Percentiles rank a stretch among this genome's conserved stretches.
Evolutionary conservation across 2,797 vertebrate species (phyloP).

Genomic region (Meriones psammophilus): DNA sequence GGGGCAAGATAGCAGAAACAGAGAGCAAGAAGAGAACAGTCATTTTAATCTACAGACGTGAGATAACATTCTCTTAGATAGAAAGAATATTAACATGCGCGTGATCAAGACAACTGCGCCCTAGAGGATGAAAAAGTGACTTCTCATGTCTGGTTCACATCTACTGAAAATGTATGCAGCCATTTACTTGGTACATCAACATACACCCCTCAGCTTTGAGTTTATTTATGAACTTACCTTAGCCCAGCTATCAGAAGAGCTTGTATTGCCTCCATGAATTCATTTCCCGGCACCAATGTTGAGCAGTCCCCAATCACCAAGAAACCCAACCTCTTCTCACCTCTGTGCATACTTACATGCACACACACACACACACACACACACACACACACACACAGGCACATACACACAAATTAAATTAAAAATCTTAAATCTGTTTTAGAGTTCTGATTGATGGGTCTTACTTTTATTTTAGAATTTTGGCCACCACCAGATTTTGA

Average conservation of each 20-base stretch:
- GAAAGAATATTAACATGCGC: neutral
- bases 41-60: neutral
- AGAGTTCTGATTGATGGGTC: neutral
- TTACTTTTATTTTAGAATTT: conserved; percentile 40
- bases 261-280: neutral
- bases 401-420: neutral
- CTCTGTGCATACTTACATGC: neutral
- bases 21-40: neutral
- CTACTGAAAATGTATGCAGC: neutral
- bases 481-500: neutral
- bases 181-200: neutral
- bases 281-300: neutral
- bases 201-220: neutral
- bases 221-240: neutral
- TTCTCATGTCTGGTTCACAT: neutral
- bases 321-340: neutral
- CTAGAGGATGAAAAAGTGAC: neutral
- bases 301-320: neutral
- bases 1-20: neutral
- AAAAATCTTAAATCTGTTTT: neutral
- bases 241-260: neutral
- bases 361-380: neutral
- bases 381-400: neutral
- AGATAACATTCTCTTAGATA: neutral
- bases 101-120: neutral